Evolutionary conservation across 2,113 vertebrate genomes (phyloP).

Genomic region (Coryphaenoides rupestris): DNA sequence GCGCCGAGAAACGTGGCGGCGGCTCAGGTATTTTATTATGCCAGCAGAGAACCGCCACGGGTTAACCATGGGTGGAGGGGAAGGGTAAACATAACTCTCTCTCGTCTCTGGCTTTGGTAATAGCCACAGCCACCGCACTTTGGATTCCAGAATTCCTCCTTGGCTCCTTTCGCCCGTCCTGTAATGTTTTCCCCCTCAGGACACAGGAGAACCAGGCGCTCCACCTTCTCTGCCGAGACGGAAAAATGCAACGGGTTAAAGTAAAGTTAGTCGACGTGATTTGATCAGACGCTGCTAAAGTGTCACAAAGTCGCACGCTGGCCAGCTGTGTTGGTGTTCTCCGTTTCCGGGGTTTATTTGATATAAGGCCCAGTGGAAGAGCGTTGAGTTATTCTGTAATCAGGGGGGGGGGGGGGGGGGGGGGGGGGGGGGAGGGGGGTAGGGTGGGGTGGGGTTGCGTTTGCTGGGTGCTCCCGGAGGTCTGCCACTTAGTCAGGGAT

Average conservation of each 20-base stretch:
- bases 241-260: background rate
- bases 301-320: too few species aligned
- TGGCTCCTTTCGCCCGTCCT: background rate
- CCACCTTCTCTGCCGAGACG: background rate
- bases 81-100: constrained; percentile 6
- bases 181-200: background rate
- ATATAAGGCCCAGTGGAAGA: background rate
- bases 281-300: too few species aligned
- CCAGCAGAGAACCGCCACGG: background rate
- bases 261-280: too few species aligned
- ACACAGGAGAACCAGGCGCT: background rate
- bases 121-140: constrained; percentile 4
- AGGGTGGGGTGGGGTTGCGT: background rate
- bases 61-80: constrained; percentile 4
- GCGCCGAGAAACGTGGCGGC: background rate
- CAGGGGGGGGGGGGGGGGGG: background rate
- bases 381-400: constrained; percentile 21
- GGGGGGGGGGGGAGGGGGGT: too few species aligned
- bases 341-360: too few species aligned
- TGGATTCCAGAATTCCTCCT: background rate
- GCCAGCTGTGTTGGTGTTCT: too few species aligned
- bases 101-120: constrained; percentile 8
- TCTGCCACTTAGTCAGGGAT: constrained; percentile 22
- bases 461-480: constrained; percentile 7
- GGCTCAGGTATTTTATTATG: constrained; percentile 4